Evolutionary conservation across 2,888 invertebrate genomes (phyloP).

Genomic region (Drosophila suboccidentalis): DNA sequence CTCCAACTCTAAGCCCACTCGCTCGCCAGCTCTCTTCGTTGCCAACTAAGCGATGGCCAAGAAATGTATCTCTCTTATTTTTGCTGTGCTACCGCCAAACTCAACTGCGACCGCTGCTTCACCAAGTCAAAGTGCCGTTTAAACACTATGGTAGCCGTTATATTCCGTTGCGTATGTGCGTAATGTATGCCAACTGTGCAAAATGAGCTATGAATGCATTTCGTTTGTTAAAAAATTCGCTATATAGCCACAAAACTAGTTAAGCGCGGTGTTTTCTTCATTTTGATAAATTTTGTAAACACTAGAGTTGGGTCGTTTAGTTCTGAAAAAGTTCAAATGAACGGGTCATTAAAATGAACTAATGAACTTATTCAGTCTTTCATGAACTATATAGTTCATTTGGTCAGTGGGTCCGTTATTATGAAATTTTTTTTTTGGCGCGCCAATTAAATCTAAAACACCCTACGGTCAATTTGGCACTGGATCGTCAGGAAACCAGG

Average conservation of each 20-base stretch:
- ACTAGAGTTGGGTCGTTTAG: too few relatives aligned
- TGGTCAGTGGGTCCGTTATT: too few relatives aligned
- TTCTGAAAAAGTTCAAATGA: too few relatives aligned
- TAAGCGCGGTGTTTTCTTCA: slow-evolving; percentile 16
- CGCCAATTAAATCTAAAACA: too few relatives aligned
- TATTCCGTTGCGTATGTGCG: slow-evolving; percentile 23
- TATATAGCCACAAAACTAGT: slow-evolving; percentile 36
- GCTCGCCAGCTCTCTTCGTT: slow-evolving; percentile 56
- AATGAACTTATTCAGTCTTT: too few relatives aligned
- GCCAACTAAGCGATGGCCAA: slow-evolving; percentile 46
- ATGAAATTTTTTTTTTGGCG: too few relatives aligned
- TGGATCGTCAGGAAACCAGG: too few relatives aligned
- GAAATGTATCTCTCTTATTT: slow-evolving; percentile 41
- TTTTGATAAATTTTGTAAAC: slow-evolving; percentile 37
- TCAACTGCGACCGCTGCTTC: slow-evolving; percentile 3
- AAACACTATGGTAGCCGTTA: slow-evolving; percentile 34
- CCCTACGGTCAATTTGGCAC: too few relatives aligned
- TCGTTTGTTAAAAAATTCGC: slow-evolving; percentile 27
- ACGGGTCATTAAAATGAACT: too few relatives aligned
- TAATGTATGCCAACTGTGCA: slow-evolving; percentile 40
- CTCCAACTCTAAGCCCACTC: slow-evolving; percentile 14
- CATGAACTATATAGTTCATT: too few relatives aligned
- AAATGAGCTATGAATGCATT: slow-evolving; percentile 58
- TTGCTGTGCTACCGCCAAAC: slow-evolving; percentile 33
- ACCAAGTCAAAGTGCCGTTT: slow-evolving; percentile 23